Evolutionary conservation across 2,797 vertebrate species (phyloP).

Genomic region (Typhlichthys subterraneus): DNA sequence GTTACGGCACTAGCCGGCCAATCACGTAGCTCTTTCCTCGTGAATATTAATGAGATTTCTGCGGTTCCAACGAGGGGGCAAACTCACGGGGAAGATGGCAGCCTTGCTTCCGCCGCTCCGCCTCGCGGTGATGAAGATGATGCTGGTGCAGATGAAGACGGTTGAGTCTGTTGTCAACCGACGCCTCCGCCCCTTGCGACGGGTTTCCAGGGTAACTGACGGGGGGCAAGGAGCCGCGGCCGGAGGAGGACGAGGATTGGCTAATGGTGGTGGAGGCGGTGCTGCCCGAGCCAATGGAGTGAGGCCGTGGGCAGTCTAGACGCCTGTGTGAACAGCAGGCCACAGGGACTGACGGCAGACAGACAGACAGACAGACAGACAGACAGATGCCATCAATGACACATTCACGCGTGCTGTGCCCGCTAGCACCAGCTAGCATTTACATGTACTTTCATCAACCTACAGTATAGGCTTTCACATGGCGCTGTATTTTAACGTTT

Average conservation of each 20-base stretch:
- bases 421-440: conserved; percentile 15
- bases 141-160: conserved; percentile 50
- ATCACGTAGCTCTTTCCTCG: no score
- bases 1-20: no score
- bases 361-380: conserved; percentile 36
- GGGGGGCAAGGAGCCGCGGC: conserved; percentile 75
- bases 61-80: not conserved
- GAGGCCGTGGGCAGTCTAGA: conserved; percentile 68
- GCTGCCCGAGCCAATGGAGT: conserved; percentile 78
- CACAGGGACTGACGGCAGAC: conserved; percentile 73
- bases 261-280: conserved; percentile 73
- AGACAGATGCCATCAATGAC: conserved; percentile 47
- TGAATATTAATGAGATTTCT: not conserved
- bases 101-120: conserved; percentile 53
- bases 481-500: no score
- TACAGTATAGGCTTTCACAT: no score
- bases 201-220: conserved; percentile 60
- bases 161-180: conserved; percentile 66
- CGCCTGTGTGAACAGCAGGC: conserved; percentile 73
- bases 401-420: conserved; percentile 11
- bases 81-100: conserved; percentile 57
- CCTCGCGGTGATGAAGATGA: conserved; percentile 50
- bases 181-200: conserved; percentile 44
- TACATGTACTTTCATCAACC: no score
- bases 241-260: conserved; percentile 83